A percentile compares a stretch with the other conserved stretches of the same genome.
Conservation (phyloP, 2,113 vertebrate genomes). For the Lipophrys pholis region DNA sequence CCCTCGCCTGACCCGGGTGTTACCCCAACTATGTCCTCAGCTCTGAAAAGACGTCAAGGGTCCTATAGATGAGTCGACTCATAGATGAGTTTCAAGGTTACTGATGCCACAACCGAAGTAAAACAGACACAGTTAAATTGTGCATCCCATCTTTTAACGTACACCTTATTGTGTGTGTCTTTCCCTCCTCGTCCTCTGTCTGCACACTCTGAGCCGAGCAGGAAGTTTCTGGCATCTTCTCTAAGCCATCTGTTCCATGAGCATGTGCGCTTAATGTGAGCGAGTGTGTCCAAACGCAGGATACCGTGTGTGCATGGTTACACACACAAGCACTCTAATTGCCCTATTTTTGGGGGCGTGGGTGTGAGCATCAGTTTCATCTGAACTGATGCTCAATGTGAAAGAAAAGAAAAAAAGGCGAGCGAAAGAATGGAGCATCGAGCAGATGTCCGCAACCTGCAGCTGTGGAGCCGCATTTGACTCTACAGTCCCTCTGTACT, state of each 20-base stretch:
- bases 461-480: too few species aligned
- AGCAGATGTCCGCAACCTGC: too few species aligned
- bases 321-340: constrained; percentile 57
- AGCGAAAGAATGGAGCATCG: not conserved
- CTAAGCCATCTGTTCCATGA: constrained; percentile 66
- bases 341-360: constrained; percentile 44
- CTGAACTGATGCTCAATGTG: constrained; percentile 22
- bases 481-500: too few species aligned
- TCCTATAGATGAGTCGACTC: too few species aligned
- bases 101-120: too few species aligned
- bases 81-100: too few species aligned
- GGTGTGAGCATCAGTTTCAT: constrained; percentile 33
- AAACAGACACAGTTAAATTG: not conserved
- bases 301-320: constrained; percentile 41
- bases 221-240: constrained; percentile 54
- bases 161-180: not conserved
- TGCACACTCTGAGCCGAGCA: constrained; percentile 35
- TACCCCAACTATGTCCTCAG: too few species aligned
- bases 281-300: not conserved
- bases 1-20: too few species aligned
- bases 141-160: too few species aligned
- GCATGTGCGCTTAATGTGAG: constrained; percentile 38
- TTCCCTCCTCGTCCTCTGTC: constrained; percentile 21
- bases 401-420: constrained; percentile 30
- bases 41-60: too few species aligned